Evolutionary conservation across 1,140 invertebrate species (phyloP), one percentile per base, ranked within the genome.

Genomic region (Phortica variegata): DNA sequence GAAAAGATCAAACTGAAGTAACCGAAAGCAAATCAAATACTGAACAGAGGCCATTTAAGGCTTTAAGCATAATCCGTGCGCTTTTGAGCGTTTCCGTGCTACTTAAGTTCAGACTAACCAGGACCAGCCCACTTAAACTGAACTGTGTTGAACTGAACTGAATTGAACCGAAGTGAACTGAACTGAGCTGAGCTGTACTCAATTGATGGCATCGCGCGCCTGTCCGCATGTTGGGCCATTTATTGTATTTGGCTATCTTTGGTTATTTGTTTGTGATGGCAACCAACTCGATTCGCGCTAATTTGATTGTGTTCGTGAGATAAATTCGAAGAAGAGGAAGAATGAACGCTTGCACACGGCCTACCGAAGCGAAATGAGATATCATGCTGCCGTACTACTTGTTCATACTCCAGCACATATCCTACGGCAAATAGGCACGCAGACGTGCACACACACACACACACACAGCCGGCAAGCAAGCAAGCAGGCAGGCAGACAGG

Each of bases 241-340:
- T 21, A 26, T 12, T 43, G 38, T 58, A 52, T 58, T 60, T 47
- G 52, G 32, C 63, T 68, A 60, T 69, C 65, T 63, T 49, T 31
- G 52, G 57, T 52, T 60, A 69, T 69, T 68, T 69, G 65, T 59
- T 26, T 26, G 5, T 10, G 23, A 26, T 26, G 23, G 5, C 23
- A 26, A 6, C 23, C 23, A 26, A 69, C 65, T 69, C 63, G 57
- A 63, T 63, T 65, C 63, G 63, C 65, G 63, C 63, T 68, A 68
- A 68, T 68, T 68, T 68, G 63, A 68, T 68, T 68, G 63, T 60
- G 65, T 69, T 68, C 63, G 61, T 63, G 65, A 43, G 63, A 68
- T 68, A 68, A 68, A 63, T 49, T 58, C 55, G 40, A 44, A 51
- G 33, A 26, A 6, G 23, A 10, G 10, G 5, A 6, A 26, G 23